These are phyloP conservation scores for Hylia prasina DNA, from an alignment of 2,113 vertebrate genomes.

Conservation along the genomic window DNA sequence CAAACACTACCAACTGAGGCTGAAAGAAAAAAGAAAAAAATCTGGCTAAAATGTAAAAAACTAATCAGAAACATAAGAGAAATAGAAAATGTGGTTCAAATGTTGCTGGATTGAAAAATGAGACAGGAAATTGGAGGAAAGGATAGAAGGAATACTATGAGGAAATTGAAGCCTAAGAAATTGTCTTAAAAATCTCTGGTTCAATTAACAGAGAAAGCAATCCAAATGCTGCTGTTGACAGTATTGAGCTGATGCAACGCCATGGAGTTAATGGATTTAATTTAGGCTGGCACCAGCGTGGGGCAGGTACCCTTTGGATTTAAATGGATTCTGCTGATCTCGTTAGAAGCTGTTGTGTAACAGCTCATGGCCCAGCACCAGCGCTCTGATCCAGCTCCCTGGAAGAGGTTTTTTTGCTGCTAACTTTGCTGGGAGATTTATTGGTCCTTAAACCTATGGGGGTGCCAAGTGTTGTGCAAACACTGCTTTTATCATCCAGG, in stretches of 20 bases:
- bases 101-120: background rate
- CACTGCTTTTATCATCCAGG: background rate
- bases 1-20: background rate
- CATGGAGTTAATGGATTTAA: background rate
- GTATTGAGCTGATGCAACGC: accelerated
- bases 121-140: background rate
- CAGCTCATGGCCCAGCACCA: background rate
- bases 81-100: background rate
- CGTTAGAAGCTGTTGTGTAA: background rate
- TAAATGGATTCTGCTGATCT: background rate
- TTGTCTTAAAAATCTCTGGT: background rate
- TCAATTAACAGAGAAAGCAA: background rate
- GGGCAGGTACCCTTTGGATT: background rate
- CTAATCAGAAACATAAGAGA: background rate
- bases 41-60: background rate
- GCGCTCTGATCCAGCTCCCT: background rate
- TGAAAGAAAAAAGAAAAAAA: background rate
- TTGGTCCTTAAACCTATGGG: background rate
- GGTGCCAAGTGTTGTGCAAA: background rate
- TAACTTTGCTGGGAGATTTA: background rate
- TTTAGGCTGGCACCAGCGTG: background rate
- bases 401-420: background rate
- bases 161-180: background rate
- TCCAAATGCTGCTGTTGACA: background rate
- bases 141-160: background rate